Conservation (phyloP, 2,797 vertebrate genomes). For the Cetoscarus ocellatus region DNA sequence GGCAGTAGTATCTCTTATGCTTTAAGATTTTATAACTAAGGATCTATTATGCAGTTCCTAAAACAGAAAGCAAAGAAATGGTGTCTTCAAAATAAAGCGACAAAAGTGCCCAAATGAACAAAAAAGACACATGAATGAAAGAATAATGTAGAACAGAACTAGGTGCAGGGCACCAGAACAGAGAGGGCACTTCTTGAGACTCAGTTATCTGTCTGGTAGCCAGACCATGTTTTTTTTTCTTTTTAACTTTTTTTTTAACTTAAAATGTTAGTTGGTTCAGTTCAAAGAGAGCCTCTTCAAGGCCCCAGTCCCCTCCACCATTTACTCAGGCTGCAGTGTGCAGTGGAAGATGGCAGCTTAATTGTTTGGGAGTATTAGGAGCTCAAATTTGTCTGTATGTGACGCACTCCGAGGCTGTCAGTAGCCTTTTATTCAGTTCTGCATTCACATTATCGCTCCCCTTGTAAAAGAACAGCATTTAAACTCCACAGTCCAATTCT, state of each 20-base stretch:
- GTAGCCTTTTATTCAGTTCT: constrained; percentile 32
- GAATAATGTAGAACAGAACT: constrained; percentile 56
- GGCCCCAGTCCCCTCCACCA: constrained; percentile 32
- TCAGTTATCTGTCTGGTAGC: constrained; percentile 64
- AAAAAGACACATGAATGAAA: constrained; percentile 62
- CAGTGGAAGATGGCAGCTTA: constrained; percentile 81
- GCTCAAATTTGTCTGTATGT: constrained; percentile 45
- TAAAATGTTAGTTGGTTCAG: constrained; percentile 47
- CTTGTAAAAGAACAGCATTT: constrained; percentile 54
- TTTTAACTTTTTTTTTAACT: constrained; percentile 3
- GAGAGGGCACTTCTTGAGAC: constrained; percentile 83
- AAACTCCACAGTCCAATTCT: constrained; percentile 38
- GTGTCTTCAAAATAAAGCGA: constrained; percentile 51
- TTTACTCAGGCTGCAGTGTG: constrained; percentile 55
- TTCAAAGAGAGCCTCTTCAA: constrained; percentile 36
- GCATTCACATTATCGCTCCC: constrained; percentile 47
- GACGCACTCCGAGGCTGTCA: constrained; percentile 30
- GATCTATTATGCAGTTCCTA: constrained; percentile 73
- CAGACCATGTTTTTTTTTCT: constrained; percentile 28
- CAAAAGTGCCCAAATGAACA: constrained; percentile 69
- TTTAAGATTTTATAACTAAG: constrained; percentile 51
- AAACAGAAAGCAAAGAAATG: constrained; percentile 72
- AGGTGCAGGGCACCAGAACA: constrained; percentile 69
- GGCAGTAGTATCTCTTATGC: constrained; percentile 55
- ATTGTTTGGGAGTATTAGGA: constrained; percentile 61